These are phyloP conservation scores for Cardiocondyla obscurior DNA, from an alignment of 1,140 invertebrate species.

Conservation along the genomic window DNA sequence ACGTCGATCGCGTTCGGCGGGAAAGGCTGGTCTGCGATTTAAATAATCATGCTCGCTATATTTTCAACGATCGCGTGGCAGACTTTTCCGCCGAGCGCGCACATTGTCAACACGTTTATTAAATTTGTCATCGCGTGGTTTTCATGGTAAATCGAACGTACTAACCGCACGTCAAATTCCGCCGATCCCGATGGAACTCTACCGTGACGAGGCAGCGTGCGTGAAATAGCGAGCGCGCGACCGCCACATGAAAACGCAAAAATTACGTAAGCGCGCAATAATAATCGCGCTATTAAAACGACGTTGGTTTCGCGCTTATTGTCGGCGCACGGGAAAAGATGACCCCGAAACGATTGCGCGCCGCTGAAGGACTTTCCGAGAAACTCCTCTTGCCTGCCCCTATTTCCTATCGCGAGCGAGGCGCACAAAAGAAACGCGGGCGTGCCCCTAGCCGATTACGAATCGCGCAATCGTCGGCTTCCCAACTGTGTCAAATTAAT, in stretches of 20 bases:
- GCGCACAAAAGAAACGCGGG: neutral
- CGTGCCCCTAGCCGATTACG: neutral
- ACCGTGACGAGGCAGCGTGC: neutral
- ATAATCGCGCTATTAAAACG: conserved; percentile 15
- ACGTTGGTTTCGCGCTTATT: neutral
- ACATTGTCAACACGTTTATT: neutral
- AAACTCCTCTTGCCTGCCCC: neutral
- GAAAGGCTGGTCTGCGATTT: too few relatives aligned
- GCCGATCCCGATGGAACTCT: neutral
- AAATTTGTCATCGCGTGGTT: conserved; percentile 21
- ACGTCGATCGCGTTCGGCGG: too few relatives aligned
- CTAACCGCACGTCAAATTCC: neutral
- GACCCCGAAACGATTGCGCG: neutral
- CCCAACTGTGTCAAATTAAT: neutral
- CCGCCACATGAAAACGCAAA: neutral
- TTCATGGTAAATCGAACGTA: conserved; percentile 7
- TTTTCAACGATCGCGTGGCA: too few relatives aligned
- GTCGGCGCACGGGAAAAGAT: neutral
- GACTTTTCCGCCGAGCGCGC: neutral
- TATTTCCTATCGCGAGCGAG: neutral
- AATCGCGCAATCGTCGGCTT: neutral
- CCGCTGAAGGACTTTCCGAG: neutral
- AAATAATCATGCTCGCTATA: too few relatives aligned
- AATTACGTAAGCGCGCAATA: conserved; percentile 38
- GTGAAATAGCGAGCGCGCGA: neutral